A percentile compares a stretch with the other conserved stretches of the same genome.
Evolutionary conservation across 2,888 invertebrate genomes (phyloP).

Genomic region (Drosophila falleni): DNA sequence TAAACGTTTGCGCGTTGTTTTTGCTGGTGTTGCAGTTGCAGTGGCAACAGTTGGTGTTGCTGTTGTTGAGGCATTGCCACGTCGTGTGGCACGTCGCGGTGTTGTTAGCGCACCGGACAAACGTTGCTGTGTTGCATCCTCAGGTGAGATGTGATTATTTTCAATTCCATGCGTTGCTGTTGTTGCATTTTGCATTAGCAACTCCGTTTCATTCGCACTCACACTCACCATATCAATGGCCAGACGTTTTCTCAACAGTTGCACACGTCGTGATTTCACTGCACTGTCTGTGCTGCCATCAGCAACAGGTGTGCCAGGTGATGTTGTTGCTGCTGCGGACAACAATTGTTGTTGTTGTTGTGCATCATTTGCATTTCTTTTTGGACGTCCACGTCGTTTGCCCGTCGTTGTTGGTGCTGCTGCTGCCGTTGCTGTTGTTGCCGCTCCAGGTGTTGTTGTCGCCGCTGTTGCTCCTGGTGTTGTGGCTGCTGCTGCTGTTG

Average conservation of each 20-base stretch:
- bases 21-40: slow-evolving; percentile 32
- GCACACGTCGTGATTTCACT: slow-evolving; percentile 82
- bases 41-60: slow-evolving; percentile 1
- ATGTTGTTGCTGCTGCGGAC: not conserved
- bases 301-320: slow-evolving; percentile 11
- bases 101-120: slow-evolving; percentile 28
- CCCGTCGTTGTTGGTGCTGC: slow-evolving; percentile 33
- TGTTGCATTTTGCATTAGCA: not conserved
- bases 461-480: not conserved
- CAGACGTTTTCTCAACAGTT: slow-evolving; percentile 81
- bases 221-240: slow-evolving; percentile 84
- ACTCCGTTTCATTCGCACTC: slow-evolving; percentile 63
- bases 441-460: not conserved
- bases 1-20: slow-evolving; percentile 42
- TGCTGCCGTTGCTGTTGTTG: not conserved
- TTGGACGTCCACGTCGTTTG: slow-evolving; percentile 86
- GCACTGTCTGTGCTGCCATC: slow-evolving; percentile 46
- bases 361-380: slow-evolving; percentile 78
- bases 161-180: slow-evolving; percentile 7
- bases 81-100: slow-evolving; percentile 75
- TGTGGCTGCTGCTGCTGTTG: not conserved
- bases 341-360: not conserved
- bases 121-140: slow-evolving; percentile 2
- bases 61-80: slow-evolving; percentile 67
- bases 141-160: slow-evolving; percentile 28